A percentile compares a stretch with the other conserved stretches of the same genome.
Conservation (phyloP, 2,888 invertebrate species). For the Drosophila lacicola region DNA sequence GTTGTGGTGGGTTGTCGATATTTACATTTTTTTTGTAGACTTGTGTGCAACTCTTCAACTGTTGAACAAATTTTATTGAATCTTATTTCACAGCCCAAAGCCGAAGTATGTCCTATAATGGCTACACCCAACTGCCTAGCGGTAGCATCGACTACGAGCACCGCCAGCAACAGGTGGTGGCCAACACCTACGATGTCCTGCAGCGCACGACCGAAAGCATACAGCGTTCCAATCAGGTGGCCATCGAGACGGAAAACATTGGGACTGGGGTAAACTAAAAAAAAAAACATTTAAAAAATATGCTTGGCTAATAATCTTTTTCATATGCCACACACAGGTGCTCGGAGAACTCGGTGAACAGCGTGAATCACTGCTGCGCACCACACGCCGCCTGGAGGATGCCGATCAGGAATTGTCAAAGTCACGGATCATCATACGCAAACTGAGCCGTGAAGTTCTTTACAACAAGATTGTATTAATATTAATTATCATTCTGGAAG, state of each 20-base stretch:
- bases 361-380: constrained; percentile 89
- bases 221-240: constrained; percentile 89
- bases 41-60: constrained; percentile 15
- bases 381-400: constrained; percentile 88
- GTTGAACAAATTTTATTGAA: constrained; percentile 1
- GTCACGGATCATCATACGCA: constrained; percentile 88
- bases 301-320: neutral
- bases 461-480: constrained; percentile 91
- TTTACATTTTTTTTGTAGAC: neutral
- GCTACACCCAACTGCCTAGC: constrained; percentile 66
- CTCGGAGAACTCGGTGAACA: constrained; percentile 91
- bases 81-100: neutral
- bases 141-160: constrained; percentile 61
- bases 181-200: constrained; percentile 75
- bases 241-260: constrained; percentile 92
- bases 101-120: constrained; percentile 56
- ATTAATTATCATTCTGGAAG: constrained; percentile 90
- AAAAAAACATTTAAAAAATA: neutral
- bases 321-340: constrained; percentile 84
- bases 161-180: constrained; percentile 86
- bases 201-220: constrained; percentile 88
- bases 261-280: constrained; percentile 87
- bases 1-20: constrained; percentile 32
- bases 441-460: constrained; percentile 89
- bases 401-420: constrained; percentile 90